These are phyloP conservation scores for Iphiclides podalirius DNA, from an alignment of 2,888 invertebrate genomes.

Conservation along the genomic window DNA sequence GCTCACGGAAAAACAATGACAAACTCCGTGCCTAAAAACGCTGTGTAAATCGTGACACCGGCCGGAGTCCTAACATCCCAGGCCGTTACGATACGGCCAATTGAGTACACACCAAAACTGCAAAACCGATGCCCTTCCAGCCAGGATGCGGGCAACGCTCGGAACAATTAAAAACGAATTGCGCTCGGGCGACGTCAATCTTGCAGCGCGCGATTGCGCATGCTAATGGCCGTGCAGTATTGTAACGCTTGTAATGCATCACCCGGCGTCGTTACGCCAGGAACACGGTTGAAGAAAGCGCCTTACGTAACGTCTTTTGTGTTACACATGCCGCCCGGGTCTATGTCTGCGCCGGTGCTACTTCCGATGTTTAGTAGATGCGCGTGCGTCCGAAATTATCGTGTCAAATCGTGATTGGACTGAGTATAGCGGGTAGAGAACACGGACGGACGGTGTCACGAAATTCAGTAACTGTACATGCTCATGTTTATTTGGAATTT, in stretches of 20 bases:
- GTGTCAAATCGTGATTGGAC: constrained; percentile 4
- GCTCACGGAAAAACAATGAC: too few relatives aligned
- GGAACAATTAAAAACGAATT: constrained; percentile 11
- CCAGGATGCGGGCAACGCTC: neutral
- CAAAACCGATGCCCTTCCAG: too few relatives aligned
- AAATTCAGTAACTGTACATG: too few relatives aligned
- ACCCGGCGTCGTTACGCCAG: constrained; percentile 22
- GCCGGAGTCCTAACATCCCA: too few relatives aligned
- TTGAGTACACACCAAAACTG: too few relatives aligned
- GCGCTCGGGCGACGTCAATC: constrained; percentile 15
- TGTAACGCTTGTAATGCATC: constrained; percentile 21
- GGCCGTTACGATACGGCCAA: too few relatives aligned
- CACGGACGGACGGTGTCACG: too few relatives aligned
- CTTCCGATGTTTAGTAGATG: constrained; percentile 17
- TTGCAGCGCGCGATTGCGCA: constrained; percentile 18
- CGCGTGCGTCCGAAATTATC: constrained; percentile 2
- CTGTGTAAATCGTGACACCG: too few relatives aligned
- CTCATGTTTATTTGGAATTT: too few relatives aligned
- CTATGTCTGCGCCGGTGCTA: constrained; percentile 3
- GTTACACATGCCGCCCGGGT: constrained; percentile 11
- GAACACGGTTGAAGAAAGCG: constrained; percentile 28
- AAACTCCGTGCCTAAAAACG: too few relatives aligned
- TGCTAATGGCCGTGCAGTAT: constrained; percentile 16
- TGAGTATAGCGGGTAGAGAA: too few relatives aligned
- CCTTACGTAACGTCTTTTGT: constrained; percentile 27